phyloP scores from a whole-genome alignment of 2,113 vertebrate species.

The Tringa solitaria region DNA sequence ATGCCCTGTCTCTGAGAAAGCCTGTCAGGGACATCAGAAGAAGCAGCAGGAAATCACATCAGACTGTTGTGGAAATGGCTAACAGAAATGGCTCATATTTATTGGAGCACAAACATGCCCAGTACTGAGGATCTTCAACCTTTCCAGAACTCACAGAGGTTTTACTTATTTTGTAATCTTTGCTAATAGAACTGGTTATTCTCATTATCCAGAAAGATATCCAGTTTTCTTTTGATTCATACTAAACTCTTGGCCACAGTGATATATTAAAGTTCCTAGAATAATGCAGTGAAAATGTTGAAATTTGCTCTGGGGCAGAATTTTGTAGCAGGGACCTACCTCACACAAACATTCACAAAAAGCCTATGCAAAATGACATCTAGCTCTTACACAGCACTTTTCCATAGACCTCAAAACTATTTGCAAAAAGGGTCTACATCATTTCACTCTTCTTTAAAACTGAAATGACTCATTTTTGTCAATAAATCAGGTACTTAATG shows the following conservation, averaged over 20 bases:
- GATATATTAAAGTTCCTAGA: not conserved
- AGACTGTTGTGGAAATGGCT: not conserved
- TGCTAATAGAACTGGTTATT: not conserved
- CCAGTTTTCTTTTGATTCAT: not conserved
- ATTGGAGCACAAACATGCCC: not conserved
- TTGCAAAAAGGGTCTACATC: not conserved
- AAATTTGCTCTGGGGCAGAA: not conserved
- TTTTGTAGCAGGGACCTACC: not conserved
- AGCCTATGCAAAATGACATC: not conserved
- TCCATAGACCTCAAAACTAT: not conserved
- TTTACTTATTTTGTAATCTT: not conserved
- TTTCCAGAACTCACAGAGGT: not conserved
- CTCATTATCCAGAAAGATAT: not conserved
- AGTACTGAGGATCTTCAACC: not conserved
- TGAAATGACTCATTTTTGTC: not conserved
- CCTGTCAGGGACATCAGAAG: not conserved
- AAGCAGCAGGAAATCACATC: not conserved
- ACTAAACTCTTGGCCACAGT: not conserved
- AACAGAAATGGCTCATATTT: not conserved
- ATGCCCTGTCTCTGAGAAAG: not conserved
- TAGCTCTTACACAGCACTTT: not conserved
- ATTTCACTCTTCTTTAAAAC: not conserved
- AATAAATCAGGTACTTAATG: not conserved
- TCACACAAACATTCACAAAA: not conserved
- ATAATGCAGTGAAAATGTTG: not conserved